Conservation (phyloP, 2,888 invertebrate genomes). For the Bruchidius siliquastri region DNA sequence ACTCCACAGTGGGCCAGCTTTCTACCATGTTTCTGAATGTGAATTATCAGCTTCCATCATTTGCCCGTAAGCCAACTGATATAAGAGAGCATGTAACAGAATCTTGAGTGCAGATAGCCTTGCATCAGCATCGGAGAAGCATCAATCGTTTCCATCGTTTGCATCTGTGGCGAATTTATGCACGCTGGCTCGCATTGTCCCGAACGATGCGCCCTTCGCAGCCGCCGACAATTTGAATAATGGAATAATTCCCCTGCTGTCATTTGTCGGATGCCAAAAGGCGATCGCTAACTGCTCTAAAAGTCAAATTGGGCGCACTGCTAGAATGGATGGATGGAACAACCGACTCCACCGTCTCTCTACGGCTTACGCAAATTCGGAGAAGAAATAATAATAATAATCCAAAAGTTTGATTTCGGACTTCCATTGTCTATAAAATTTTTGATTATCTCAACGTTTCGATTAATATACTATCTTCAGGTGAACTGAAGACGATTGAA, state of each 20-base stretch:
- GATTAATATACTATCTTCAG: too few relatives aligned
- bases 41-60: too few relatives aligned
- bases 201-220: constrained; percentile 11
- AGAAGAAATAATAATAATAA: too few relatives aligned
- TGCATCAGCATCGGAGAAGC: background rate
- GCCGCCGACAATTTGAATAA: constrained; percentile 40
- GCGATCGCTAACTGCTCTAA: constrained; percentile 33
- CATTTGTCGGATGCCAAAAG: constrained; percentile 37
- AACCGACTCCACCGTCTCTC: constrained; percentile 4
- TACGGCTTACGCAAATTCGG: background rate
- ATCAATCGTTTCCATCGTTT: background rate
- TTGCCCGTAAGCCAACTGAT: too few relatives aligned
- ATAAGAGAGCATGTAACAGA: too few relatives aligned
- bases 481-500: too few relatives aligned
- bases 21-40: too few relatives aligned
- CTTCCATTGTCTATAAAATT: too few relatives aligned
- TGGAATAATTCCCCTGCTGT: constrained; percentile 40
- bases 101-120: background rate
- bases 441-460: too few relatives aligned
- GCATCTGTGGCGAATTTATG: background rate
- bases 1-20: too few relatives aligned
- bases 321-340: constrained; percentile 10
- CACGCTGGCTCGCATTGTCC: constrained; percentile 4
- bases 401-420: too few relatives aligned
- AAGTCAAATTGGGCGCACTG: constrained; percentile 29